Evolutionary conservation across 2,113 vertebrate species (phyloP).

Genomic region (Muntiacus muntjak): DNA sequence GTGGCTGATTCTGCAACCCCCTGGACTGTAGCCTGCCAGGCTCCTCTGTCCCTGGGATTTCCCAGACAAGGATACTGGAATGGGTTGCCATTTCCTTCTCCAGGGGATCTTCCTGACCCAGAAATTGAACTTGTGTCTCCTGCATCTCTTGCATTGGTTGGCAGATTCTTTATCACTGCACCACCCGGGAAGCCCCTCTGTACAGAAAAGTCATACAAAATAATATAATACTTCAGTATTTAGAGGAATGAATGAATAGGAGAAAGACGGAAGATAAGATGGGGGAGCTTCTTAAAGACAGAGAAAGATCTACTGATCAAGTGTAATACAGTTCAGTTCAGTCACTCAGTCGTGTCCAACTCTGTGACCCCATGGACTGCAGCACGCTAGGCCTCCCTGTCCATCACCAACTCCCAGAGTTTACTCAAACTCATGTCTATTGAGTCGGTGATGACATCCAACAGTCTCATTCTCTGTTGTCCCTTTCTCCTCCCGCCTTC

Average conservation of each 20-base stretch:
- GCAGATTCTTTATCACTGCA: not conserved
- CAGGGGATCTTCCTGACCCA: not conserved
- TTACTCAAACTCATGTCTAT: not conserved
- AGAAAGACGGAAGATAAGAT: not conserved
- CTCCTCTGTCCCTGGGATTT: not conserved
- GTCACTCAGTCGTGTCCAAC: accelerated
- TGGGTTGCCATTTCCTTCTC: not conserved
- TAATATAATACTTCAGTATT: not conserved
- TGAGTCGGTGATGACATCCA: not conserved
- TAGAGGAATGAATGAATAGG: not conserved
- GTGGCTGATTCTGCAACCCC: not conserved
- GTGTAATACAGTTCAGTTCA: not conserved
- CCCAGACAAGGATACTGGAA: not conserved
- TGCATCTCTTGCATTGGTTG: not conserved
- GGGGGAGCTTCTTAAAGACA: not conserved
- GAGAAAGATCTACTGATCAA: not conserved
- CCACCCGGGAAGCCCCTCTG: not conserved
- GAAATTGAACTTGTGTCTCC: not conserved
- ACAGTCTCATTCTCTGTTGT: not conserved
- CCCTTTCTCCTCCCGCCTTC: not conserved
- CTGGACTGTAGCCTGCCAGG: not conserved
- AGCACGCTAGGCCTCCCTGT: not conserved
- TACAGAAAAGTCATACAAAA: not conserved
- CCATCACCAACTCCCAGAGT: not conserved
- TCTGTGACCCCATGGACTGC: not conserved